Evolutionary conservation across 1,140 invertebrate species (phyloP).

Genomic region (Uloborus diversus): DNA sequence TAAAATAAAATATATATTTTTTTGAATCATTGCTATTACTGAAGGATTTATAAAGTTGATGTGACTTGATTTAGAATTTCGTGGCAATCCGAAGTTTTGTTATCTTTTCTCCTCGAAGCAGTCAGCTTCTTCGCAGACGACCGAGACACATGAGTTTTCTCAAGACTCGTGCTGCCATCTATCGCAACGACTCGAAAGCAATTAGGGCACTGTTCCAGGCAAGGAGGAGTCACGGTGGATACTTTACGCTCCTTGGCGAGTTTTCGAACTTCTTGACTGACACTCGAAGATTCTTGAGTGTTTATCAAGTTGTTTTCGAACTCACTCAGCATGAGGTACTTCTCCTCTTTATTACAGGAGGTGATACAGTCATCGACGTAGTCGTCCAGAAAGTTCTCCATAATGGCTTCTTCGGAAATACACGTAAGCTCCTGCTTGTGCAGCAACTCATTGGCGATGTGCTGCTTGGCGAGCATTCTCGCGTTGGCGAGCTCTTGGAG

Average conservation of each 20-base stretch:
- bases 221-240: constrained; percentile 4
- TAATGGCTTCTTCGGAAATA: constrained; percentile 74
- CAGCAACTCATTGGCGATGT: constrained; percentile 70
- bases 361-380: constrained; percentile 77
- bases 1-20: no score
- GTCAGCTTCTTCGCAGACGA: constrained; percentile 42
- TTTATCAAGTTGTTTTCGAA: constrained; percentile 82
- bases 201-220: constrained; percentile 53
- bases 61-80: constrained; percentile 40
- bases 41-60: constrained; percentile 55
- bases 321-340: constrained; percentile 86
- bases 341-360: constrained; percentile 82
- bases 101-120: constrained; percentile 9
- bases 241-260: constrained; percentile 37
- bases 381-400: constrained; percentile 59
- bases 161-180: constrained; percentile 19
- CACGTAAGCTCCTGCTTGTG: constrained; percentile 76
- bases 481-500: constrained; percentile 32
- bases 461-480: constrained; percentile 60
- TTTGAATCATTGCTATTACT: no score
- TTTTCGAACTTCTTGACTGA: constrained; percentile 28
- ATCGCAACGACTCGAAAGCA: constrained; percentile 48
- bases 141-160: constrained; percentile 40
- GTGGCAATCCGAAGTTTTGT: not conserved
- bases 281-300: constrained; percentile 46